Evolutionary conservation across 2,113 vertebrate species (phyloP).

Genomic region (Acanthisitta chloris): DNA sequence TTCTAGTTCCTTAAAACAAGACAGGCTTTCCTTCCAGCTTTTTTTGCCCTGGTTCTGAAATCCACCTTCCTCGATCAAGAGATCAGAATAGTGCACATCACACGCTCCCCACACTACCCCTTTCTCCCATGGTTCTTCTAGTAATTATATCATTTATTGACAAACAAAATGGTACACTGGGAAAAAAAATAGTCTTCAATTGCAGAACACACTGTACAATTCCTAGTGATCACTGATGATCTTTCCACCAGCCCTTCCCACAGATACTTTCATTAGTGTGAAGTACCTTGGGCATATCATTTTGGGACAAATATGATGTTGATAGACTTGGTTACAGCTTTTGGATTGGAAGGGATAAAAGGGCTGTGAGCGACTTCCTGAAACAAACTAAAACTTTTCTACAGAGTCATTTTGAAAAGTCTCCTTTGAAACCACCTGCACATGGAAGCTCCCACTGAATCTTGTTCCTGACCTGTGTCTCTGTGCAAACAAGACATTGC

Average conservation of each 20-base stretch:
- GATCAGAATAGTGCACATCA: rapidly evolving
- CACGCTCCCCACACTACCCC: background rate
- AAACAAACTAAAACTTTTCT: background rate
- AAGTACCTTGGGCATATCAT: background rate
- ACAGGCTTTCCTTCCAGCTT: background rate
- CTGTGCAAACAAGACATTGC: background rate
- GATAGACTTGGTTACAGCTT: background rate
- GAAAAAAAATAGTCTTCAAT: background rate
- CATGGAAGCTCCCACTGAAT: rapidly evolving
- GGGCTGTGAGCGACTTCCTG: background rate
- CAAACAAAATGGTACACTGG: background rate
- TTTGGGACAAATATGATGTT: background rate
- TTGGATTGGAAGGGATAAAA: background rate
- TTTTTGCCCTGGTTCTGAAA: background rate
- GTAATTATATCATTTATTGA: background rate
- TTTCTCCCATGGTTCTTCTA: background rate
- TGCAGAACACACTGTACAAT: background rate
- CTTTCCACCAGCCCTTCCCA: background rate
- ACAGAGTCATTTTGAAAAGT: background rate
- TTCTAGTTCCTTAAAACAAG: background rate
- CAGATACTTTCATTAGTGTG: background rate
- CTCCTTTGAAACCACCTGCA: background rate
- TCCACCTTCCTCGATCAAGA: background rate
- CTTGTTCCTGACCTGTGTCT: background rate
- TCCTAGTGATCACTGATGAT: background rate